Base-by-base conservation (phyloP, 2,113 vertebrate genomes). In the Xerus inauris region DNA sequence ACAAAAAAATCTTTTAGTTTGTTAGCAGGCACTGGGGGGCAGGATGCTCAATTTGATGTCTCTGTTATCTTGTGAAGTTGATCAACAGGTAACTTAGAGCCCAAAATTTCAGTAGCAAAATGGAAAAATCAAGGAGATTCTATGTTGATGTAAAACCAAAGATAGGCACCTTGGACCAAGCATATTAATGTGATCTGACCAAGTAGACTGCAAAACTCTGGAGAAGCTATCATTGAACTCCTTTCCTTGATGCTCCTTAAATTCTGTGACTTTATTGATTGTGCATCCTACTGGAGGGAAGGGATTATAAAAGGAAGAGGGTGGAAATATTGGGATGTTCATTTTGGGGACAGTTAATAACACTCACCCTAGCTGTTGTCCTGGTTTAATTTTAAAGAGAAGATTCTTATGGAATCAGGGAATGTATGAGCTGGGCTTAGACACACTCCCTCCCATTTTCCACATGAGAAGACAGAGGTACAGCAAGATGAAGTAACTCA, bases 361-460 rank as follows among this genome's bases (percentile, higher is more conserved):
- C 45, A 32, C 40, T 85, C 30, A 59, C n/a, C 9, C 38, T 26
- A 77, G 51, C 49, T 79, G 9, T 57, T 28, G 67, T 49, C 59
- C 81, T 77, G 88, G 64, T 8, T 81, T 73, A 75, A 76, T 57
- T 91, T 92, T 89, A 51, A 80, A 85, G 71, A 47, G 30, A 72
- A 32, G 93, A 75, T 5, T 89, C 82, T 42, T 57, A 14, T 1
- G 24, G 49, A 93, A 22, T n/a, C 45, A 40, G 30, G 65, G 35
- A 59, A 32, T 49, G 16, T 40, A 77, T 77, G 47, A 67, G 5
- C 28, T 67, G 30, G n/a, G 35, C 20, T 81, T 40, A 75, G 64
- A 14, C 35, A 83, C 2, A 47, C 20, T 9, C 6, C 13, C 42
- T 59, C 26, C 49, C 13, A 11, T 45, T 88, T 81, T 86, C 62